Base-by-base conservation (phyloP, 2,888 invertebrate genomes). In the Hartigia nigra region DNA sequence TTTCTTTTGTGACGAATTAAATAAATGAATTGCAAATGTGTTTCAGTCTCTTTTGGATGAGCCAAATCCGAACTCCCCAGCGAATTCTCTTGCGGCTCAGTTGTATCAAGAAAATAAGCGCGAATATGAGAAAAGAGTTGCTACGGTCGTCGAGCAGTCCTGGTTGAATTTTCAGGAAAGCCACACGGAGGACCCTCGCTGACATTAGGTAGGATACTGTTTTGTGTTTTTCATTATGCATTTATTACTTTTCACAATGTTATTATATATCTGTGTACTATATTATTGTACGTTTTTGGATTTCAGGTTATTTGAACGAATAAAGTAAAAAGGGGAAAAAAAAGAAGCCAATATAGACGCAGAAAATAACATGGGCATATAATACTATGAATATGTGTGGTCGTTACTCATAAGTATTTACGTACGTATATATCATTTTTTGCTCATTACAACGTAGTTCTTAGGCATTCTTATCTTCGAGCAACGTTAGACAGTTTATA, bases 31-130 rank as follows among this genome's bases (percentile, higher is more conserved):
- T 23, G 23, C 23, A 78, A 78, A 77, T 85, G 77, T 86, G 83
- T 91, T 91, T 78, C 93, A 95, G 94, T 95, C 95, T 39, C 92
- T 95, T 86, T 92, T 95, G 87, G 95, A 95, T 88, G 95, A 95
- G 89, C 95, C 95, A 69, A 95, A 95, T 91, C 95, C 95, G 78
- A 95, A 95, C 91, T 94, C 94, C 75, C 95, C 95, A 76, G 95
- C 95, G 70, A 95, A 95, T 90, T 94, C 94, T 83, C 90, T 94
- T 83, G 95, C 95, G 55, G 95, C 95, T 4, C 94, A 95, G 89
- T 92, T 95, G 78, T 95, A 95, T 89, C 94, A 94, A 88, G 94
- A 95, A 87, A 95, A 95, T 89, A 92, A 94, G 80, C 91, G 95
- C 75, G 95, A 95, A 87, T 95, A 95, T 88, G 94, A 95, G 89